Base-by-base conservation (phyloP, 1,140 invertebrate species). In the Apolygus lucorum region DNA sequence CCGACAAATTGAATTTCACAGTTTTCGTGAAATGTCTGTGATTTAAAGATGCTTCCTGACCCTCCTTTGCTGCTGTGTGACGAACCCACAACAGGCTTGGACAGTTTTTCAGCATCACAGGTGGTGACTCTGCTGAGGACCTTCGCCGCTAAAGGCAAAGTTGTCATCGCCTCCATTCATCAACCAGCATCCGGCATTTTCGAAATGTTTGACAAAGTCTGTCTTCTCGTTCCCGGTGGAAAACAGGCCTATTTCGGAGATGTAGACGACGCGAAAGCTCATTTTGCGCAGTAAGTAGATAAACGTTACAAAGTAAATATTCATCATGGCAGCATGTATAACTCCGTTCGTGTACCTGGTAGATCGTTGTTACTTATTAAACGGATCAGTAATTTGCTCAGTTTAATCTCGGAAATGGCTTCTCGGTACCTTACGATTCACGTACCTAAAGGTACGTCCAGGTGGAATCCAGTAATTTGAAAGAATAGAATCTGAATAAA, bases 1-100 rank as follows among this genome's bases (percentile, higher is more conserved):
- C n/a, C n/a, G n/a, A n/a, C n/a, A n/a, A n/a, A n/a, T n/a, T n/a
- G n/a, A n/a, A n/a, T n/a, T n/a, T n/a, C n/a, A n/a, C n/a, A n/a
- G n/a, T n/a, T n/a, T n/a, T n/a, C n/a, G n/a, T n/a, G n/a, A n/a
- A n/a, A n/a, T n/a, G n/a, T n/a, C n/a, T n/a, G n/a, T n/a, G n/a
- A n/a, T n/a, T n/a, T n/a, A n/a, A n/a, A 42, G 34, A 42, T 42
- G 34, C 76, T 98, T 21, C 96, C 92, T 13, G 91, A 98, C 81
- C 96, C 96, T 0, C 87, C 91, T 1, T 82, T 99, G 28, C 79
- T 98, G 70, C 97, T 98, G 78, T 93, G 95, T 77, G 96, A 99
- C 77, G 96, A 99, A 76, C 95, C 96, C 1, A 99, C 96, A 0
- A 96, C 90, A 0, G 90, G 91, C 0, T 76, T 95, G 17, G 92